Percentiles rank a stretch among this genome's conserved stretches.
Conservation (phyloP, 2,113 vertebrate species). For the Jacana jacana region DNA sequence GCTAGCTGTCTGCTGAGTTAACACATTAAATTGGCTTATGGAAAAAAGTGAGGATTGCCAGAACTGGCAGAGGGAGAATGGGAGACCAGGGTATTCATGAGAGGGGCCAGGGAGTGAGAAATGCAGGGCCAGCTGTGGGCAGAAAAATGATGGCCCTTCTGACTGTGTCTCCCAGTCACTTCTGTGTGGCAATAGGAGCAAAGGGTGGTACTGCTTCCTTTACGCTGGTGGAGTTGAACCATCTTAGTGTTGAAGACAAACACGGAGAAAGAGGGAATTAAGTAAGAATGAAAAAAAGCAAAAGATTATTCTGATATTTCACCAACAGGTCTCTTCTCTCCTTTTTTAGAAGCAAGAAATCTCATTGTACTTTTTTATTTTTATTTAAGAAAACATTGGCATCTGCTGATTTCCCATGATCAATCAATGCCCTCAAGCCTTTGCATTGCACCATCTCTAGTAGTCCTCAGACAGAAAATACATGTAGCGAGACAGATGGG, state of each 20-base stretch:
- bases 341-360: not conserved
- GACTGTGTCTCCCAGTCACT: not conserved
- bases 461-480: not conserved
- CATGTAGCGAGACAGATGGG: not conserved
- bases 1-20: not conserved
- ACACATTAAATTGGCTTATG: not conserved
- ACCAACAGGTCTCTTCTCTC: not conserved
- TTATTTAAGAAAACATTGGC: not conserved
- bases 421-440: not conserved
- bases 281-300: not conserved
- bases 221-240: fast-evolving
- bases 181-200: not conserved
- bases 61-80: not conserved
- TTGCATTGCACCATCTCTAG: not conserved
- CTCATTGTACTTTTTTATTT: not conserved
- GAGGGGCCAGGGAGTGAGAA: not conserved
- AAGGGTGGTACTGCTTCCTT: fast-evolving
- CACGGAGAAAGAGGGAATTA: not conserved
- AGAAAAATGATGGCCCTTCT: not conserved
- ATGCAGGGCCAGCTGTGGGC: fast-evolving
- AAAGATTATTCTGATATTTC: not conserved
- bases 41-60: not conserved
- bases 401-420: not conserved
- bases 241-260: not conserved
- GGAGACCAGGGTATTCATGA: not conserved